phyloP scores from a whole-genome alignment of 1,140 invertebrate genomes.

The Drosophila busckii region DNA sequence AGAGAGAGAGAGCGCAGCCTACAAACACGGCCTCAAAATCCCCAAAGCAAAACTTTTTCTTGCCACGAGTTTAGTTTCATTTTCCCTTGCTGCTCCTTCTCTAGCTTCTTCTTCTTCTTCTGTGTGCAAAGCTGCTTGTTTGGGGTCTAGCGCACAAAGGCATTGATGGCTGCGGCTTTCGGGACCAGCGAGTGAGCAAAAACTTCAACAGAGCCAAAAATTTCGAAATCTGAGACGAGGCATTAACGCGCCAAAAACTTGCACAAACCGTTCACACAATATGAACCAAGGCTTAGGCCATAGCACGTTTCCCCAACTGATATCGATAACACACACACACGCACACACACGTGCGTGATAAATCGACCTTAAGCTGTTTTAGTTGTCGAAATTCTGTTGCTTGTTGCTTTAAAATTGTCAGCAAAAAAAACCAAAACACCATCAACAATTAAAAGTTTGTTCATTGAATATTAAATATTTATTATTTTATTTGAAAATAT shows the following conservation, averaged over 20 bases:
- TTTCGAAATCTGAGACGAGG: constrained; percentile 21
- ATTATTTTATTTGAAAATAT: too few relatives aligned
- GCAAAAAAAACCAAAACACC: too few relatives aligned
- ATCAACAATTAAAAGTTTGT: too few relatives aligned
- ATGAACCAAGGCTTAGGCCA: too few relatives aligned
- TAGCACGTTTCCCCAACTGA: too few relatives aligned
- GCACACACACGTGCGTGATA: too few relatives aligned
- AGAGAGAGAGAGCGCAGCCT: too few relatives aligned
- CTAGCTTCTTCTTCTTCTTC: constrained; percentile 4
- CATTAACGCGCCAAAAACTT: constrained; percentile 29
- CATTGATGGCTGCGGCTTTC: constrained; percentile 33
- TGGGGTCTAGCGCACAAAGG: constrained; percentile 30
- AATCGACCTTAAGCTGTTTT: too few relatives aligned
- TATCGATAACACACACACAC: too few relatives aligned
- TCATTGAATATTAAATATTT: too few relatives aligned
- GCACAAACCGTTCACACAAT: constrained; percentile 23
- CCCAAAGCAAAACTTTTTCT: constrained; percentile 72
- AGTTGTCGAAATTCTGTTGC: too few relatives aligned
- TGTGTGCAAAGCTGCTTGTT: constrained; percentile 24
- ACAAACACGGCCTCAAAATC: constrained; percentile 44
- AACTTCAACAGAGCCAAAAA: constrained; percentile 25
- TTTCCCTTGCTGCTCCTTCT: constrained; percentile 20
- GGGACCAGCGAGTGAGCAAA: constrained; percentile 3
- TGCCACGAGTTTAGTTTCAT: constrained; percentile 57
- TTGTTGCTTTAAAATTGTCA: too few relatives aligned